A percentile compares a stretch with the other conserved stretches of the same genome.
Conservation (phyloP, 2,113 vertebrate species). For the Circaetus cinerascens region DNA sequence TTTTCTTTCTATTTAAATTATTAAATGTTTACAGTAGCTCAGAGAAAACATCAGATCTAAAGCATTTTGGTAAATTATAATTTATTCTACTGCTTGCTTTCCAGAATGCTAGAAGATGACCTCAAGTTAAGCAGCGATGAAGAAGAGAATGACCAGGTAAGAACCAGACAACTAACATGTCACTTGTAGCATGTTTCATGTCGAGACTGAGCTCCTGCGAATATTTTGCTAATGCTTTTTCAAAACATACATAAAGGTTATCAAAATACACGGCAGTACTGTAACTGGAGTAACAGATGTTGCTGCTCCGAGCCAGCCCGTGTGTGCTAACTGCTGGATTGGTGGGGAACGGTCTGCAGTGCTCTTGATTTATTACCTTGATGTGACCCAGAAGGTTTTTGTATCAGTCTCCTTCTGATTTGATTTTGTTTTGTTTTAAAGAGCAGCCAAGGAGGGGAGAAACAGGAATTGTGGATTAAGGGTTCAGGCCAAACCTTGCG, state of each 20-base stretch:
- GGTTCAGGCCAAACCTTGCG: not conserved
- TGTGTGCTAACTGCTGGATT: slow-evolving; percentile 65
- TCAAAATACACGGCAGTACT: slow-evolving; percentile 50
- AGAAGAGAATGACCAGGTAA: slow-evolving; percentile 80
- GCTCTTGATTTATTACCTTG: slow-evolving; percentile 72
- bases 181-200: slow-evolving; percentile 44
- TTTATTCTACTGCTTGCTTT: slow-evolving; percentile 45
- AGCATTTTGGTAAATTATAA: not conserved
- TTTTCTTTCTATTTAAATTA: not conserved
- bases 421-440: slow-evolving; percentile 34
- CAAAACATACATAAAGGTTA: slow-evolving; percentile 60
- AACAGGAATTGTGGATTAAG: slow-evolving; percentile 45
- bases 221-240: slow-evolving; percentile 63
- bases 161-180: not conserved
- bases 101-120: slow-evolving; percentile 83
- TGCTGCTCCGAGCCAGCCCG: slow-evolving; percentile 29
- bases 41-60: not conserved
- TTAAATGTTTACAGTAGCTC: not conserved
- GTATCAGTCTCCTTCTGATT: slow-evolving; percentile 55
- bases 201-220: slow-evolving; percentile 18
- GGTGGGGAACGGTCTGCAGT: slow-evolving; percentile 44
- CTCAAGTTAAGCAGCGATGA: slow-evolving; percentile 83
- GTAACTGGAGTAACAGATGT: slow-evolving; percentile 73
- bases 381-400: slow-evolving; percentile 70
- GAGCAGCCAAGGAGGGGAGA: not conserved